These are phyloP conservation scores for Tinamus major DNA, from an alignment of 2,797 vertebrate genomes.

Conservation along the genomic window DNA sequence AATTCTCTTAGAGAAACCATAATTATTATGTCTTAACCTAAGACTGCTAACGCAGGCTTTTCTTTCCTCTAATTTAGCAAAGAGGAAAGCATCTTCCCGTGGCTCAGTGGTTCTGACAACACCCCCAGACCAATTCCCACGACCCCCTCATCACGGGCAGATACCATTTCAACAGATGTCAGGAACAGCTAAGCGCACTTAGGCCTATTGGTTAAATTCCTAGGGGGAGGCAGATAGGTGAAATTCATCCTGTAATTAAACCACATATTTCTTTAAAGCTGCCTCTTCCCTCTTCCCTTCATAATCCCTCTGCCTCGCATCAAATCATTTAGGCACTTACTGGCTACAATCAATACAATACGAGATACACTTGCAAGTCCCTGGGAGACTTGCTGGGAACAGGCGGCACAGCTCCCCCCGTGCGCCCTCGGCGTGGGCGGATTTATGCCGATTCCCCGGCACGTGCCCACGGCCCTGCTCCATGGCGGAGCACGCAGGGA, in stretches of 20 bases:
- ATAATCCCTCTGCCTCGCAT: conserved; percentile 76
- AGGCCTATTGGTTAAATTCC: conserved; percentile 85
- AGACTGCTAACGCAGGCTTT: conserved; percentile 59
- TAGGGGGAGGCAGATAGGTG: conserved; percentile 70
- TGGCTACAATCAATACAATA: conserved; percentile 84
- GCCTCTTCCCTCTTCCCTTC: conserved; percentile 62
- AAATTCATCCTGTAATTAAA: conserved; percentile 85
- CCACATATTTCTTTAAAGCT: conserved; percentile 80
- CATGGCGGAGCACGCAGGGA: conserved; percentile 65
- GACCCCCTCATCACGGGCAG: conserved; percentile 69
- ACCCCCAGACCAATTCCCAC: conserved; percentile 75
- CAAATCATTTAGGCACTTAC: conserved; percentile 83
- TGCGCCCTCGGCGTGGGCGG: not conserved
- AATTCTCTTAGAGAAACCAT: conserved; percentile 21
- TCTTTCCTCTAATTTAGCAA: conserved; percentile 52
- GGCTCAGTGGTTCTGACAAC: conserved; percentile 63
- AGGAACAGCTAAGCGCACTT: conserved; percentile 82
- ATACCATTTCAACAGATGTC: conserved; percentile 82
- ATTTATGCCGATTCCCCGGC: conserved; percentile 37
- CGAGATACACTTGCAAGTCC: conserved; percentile 80
- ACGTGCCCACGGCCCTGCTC: conserved; percentile 53
- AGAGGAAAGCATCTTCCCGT: conserved; percentile 55
- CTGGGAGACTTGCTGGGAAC: conserved; percentile 79
- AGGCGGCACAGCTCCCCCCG: conserved; percentile 42
- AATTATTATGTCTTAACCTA: conserved; percentile 39